These are phyloP conservation scores for Bicyclus anynana DNA, from an alignment of 1,140 invertebrate genomes.

Conservation along the genomic window DNA sequence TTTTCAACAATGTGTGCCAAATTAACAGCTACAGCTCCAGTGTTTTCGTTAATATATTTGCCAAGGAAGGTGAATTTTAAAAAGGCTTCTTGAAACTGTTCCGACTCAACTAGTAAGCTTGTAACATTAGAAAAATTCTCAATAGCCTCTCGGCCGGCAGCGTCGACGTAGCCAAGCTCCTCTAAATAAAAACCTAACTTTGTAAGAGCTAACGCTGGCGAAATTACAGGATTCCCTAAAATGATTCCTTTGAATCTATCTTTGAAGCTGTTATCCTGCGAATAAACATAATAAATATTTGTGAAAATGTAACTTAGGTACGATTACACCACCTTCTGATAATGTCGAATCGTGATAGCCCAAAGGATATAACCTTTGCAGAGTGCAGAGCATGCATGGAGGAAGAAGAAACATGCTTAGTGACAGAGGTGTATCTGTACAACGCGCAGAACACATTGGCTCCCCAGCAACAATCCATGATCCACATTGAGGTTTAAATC, in stretches of 20 bases:
- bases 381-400: no score
- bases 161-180: slow-evolving; percentile 57
- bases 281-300: no score
- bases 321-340: no score
- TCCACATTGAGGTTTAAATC: no score
- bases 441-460: no score
- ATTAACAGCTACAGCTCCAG: slow-evolving; percentile 55
- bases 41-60: slow-evolving; percentile 45
- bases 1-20: slow-evolving; percentile 53
- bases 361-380: no score
- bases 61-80: slow-evolving; percentile 48
- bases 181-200: slow-evolving; percentile 65
- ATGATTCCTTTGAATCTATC: slow-evolving; percentile 82
- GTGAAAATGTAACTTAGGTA: no score
- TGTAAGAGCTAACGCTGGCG: slow-evolving; percentile 73
- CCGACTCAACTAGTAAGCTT: slow-evolving; percentile 30
- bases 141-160: slow-evolving; percentile 40
- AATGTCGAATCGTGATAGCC: no score
- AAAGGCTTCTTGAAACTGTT: slow-evolving; percentile 40
- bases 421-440: no score
- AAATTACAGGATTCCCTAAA: slow-evolving; percentile 87
- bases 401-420: no score
- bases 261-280: slow-evolving; percentile 22
- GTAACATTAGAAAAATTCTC: slow-evolving; percentile 38
- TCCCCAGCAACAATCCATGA: no score